Base-by-base conservation (phyloP, 2,888 invertebrate genomes). In the Tachina fera region DNA sequence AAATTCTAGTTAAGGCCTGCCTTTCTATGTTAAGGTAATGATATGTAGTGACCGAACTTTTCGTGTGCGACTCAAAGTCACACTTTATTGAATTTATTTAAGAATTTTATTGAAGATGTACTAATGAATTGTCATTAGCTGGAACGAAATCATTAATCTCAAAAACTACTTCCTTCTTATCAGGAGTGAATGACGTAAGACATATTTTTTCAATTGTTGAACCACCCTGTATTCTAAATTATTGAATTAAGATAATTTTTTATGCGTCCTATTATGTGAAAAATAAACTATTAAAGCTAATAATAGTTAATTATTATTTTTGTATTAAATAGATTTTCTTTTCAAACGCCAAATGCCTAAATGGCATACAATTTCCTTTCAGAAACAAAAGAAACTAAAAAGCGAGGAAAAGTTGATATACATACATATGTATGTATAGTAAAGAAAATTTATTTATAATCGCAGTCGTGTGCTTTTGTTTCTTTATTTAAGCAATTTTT, bases 381-480 rank as follows among this genome's bases (percentile, higher is more conserved):
- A 8, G 43, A 78, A 22, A 61, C 80, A 65, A 58, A 60, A 61
- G 22, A 60, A 53, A 80, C 9, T 19, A 22, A 68, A 31, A 60
- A 58, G 19, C 22, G 14, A 53, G n/a, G 8, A 58, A 49, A 67
- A 68, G 43, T 60, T 61, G 39, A 8, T n/a, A n/a, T n/a, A n/a
- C n/a, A n/a, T n/a, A n/a, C n/a, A n/a, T n/a, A n/a, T n/a, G n/a
- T n/a, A n/a, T n/a, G n/a, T n/a, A n/a, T n/a, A n/a, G 19, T 74
- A 49, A 68, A 43, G 88, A 85, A 87, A 88, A 88, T 87, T 87
- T 84, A 76, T 88, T 88, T 88, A 87, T 88, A 88, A 88, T 88
- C 85, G 87, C 77, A 56, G 79, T 74, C 83, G 84, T 84, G 89
- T 90, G 89, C 88, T 89, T 89, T 90, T 90, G 89, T 90, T 91